A percentile compares a stretch with the other conserved stretches of the same genome.
Conservation (phyloP, 2,113 vertebrate genomes). For the Furnarius figulus region DNA sequence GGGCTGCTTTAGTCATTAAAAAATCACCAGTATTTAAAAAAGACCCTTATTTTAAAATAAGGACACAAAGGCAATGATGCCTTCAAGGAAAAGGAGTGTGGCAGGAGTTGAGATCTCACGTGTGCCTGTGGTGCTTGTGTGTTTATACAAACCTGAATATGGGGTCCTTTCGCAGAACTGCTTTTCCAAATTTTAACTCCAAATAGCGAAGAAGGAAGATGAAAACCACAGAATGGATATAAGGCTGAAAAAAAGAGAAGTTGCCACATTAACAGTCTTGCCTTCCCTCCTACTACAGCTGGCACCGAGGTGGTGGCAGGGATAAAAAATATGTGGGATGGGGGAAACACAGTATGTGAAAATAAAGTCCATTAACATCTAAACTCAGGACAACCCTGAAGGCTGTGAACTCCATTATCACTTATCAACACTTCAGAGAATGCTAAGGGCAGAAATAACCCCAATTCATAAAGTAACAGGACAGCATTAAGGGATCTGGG, state of each 20-base stretch:
- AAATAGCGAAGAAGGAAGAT: conserved; percentile 80
- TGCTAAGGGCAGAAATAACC: not conserved
- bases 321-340: fast-evolving
- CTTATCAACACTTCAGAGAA: not conserved
- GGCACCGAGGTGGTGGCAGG: not conserved
- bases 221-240: conserved; percentile 79
- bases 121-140: not conserved
- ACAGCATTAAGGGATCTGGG: not conserved
- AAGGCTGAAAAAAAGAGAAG: conserved; percentile 74
- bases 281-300: not conserved
- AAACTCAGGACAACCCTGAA: not conserved
- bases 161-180: conserved; percentile 78
- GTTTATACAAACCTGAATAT: conserved; percentile 79
- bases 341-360: not conserved
- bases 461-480: not conserved
- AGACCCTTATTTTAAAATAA: not conserved
- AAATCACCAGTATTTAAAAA: not conserved
- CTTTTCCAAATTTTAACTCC: conserved; percentile 76
- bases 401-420: not conserved
- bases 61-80: not conserved
- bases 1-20: not conserved
- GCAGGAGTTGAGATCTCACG: not conserved
- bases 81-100: not conserved
- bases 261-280: not conserved
- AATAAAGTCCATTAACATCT: not conserved